Percentiles rank a stretch among this genome's conserved stretches.
These are phyloP conservation scores for Nibea albiflora DNA, from an alignment of 2,113 vertebrate genomes.

Conservation along the genomic window DNA sequence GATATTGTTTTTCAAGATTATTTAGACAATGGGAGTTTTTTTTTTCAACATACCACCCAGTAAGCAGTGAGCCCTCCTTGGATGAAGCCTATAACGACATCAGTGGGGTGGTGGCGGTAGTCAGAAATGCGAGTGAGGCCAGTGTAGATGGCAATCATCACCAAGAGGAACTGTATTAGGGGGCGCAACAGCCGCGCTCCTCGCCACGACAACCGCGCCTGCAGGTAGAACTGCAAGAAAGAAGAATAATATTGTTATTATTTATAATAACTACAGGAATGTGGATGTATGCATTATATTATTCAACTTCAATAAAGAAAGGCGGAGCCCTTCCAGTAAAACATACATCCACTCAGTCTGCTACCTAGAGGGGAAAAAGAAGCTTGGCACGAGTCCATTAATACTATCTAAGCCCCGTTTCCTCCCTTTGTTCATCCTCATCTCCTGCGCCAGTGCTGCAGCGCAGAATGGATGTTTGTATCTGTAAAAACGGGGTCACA, in stretches of 20 bases:
- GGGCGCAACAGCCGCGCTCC: constrained; percentile 84
- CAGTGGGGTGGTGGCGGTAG: constrained; percentile 85
- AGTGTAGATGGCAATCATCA: constrained; percentile 86
- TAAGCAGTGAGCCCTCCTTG: constrained; percentile 87
- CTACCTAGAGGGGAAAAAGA: constrained; percentile 39
- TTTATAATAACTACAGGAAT: not conserved
- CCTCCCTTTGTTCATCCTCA: constrained; percentile 65
- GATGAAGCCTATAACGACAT: constrained; percentile 84
- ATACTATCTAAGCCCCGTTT: constrained; percentile 48
- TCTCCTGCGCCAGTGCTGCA: constrained; percentile 26
- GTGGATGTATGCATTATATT: constrained; percentile 20
- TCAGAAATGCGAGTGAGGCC: constrained; percentile 85
- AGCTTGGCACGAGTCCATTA: constrained; percentile 58
- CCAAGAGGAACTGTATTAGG: constrained; percentile 85
- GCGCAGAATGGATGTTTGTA: constrained; percentile 33
- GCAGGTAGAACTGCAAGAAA: constrained; percentile 84
- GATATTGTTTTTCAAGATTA: constrained; percentile 32
- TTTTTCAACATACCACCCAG: constrained; percentile 84
- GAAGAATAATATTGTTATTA: not conserved
- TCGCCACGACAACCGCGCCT: constrained; percentile 84
- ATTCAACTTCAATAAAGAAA: constrained; percentile 20
- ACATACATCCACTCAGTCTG: constrained; percentile 30
- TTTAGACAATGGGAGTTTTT: constrained; percentile 33
- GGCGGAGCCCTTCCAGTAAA: constrained; percentile 11
- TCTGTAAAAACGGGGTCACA: constrained; percentile 54